Conservation (phyloP, 2,797 vertebrate species). For the Myotis planiceps region DNA sequence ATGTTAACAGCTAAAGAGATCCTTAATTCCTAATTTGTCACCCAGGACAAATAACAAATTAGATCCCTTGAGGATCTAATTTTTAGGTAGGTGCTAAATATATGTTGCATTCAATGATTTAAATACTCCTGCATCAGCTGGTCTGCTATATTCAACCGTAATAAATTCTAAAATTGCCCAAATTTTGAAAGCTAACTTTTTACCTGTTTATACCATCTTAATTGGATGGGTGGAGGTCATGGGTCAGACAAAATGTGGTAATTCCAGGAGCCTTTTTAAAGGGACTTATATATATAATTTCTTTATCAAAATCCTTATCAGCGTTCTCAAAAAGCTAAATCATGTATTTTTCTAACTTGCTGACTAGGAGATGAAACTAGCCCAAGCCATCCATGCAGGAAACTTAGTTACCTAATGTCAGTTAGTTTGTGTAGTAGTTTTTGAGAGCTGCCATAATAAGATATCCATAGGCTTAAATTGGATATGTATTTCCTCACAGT, state of each 20-base stretch:
- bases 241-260: not conserved
- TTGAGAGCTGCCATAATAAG: not conserved
- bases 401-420: not conserved
- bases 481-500: not conserved
- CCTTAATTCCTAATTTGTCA: not conserved
- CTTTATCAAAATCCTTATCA: not conserved
- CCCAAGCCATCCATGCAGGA: not conserved
- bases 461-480: not conserved
- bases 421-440: not conserved
- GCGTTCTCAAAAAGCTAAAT: not conserved
- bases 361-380: not conserved
- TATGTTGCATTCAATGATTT: not conserved
- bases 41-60: not conserved
- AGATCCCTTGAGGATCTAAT: not conserved
- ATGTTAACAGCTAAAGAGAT: not conserved
- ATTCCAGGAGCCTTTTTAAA: not conserved
- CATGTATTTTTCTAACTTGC: not conserved
- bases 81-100: not conserved
- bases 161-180: not conserved
- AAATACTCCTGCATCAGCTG: not conserved
- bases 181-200: not conserved
- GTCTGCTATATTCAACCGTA: not conserved
- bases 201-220: not conserved
- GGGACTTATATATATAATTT: not conserved
- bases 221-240: fast-evolving